Percentiles rank a stretch among this genome's conserved stretches.
These are phyloP conservation scores for Chelonus formosanus DNA, from an alignment of 2,888 invertebrate genomes.

Conservation along the genomic window DNA sequence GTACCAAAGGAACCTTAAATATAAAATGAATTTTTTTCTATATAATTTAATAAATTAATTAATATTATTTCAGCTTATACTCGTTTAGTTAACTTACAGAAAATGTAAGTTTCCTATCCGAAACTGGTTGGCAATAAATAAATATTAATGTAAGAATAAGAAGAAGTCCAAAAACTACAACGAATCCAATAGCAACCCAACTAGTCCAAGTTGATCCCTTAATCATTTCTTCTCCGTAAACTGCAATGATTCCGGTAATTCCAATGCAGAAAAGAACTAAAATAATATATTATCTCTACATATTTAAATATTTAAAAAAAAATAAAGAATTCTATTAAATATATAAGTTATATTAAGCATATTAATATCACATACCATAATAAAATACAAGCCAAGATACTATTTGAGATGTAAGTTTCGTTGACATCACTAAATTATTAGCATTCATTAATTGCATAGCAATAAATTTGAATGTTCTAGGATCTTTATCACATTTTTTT, in stretches of 20 bases:
- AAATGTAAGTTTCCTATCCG: conserved; percentile 57
- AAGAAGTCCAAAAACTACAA: conserved; percentile 40
- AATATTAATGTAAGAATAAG: conserved; percentile 47
- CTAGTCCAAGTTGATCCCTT: neutral
- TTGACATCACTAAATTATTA: conserved; percentile 61
- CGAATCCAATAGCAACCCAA: conserved; percentile 36
- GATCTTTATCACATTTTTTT: conserved; percentile 57
- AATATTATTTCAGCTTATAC: neutral
- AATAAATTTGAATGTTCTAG: conserved; percentile 49
- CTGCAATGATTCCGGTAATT: neutral
- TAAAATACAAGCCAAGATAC: conserved; percentile 64
- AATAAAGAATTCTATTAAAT: conserved; percentile 14
- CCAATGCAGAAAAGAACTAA: conserved; percentile 43
- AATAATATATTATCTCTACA: conserved; percentile 26
- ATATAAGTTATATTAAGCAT: neutral
- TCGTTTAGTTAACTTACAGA: conserved; percentile 49
- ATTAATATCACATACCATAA: conserved; percentile 60
- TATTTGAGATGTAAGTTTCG: conserved; percentile 63
- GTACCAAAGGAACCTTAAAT: conserved; percentile 81
- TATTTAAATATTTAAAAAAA: conserved; percentile 9
- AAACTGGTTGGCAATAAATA: conserved; percentile 59
- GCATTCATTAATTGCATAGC: conserved; percentile 63
- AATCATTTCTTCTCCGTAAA: neutral
- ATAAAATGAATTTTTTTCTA: too few relatives aligned
- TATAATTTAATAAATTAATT: neutral